Evolutionary conservation across 2,888 invertebrate genomes (phyloP), one percentile per base, ranked within the genome.

Genomic region (Anthophora plumipes): DNA sequence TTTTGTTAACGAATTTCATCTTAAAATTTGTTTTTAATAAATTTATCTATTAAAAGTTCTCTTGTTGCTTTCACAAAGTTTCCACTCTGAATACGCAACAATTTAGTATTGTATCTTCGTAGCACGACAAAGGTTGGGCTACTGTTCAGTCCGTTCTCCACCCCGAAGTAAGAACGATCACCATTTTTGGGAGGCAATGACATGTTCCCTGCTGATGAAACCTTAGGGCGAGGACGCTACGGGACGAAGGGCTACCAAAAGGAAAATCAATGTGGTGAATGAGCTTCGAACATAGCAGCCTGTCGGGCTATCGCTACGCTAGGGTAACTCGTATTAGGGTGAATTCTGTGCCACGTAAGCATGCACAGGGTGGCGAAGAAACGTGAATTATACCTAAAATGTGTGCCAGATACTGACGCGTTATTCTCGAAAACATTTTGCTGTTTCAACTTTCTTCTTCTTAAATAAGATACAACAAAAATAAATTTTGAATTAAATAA

Each of bases 181-280:
- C 77, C 84, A 85, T 89, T 90, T 90, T 89, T 87, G 82, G 88
- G 80, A 86, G 88, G 85, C 90, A 90, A 89, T 85, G 88, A 89
- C 88, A 89, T 78, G 85, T 85, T 86, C 84, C 82, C 72, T 71
- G 72, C 69, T 83, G 86, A 85, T 80, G 86, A 71, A 81, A 87
- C 80, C 85, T 84, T 83, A 83, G 86, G 85, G 87, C 77, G 82
- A 76, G 88, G 78, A 82, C 80, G 77, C 83, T 78, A 77, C 57
- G 69, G 74, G 71, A 84, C 83, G 85, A 84, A 85, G 86, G 89
- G 87, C 88, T 85, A 85, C 88, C 87, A 89, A 91, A 91, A 91
- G 90, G 90, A 91, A 92, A 91, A 92, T 92, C 92, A 91, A 92
- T 92, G 92, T 91, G 80, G 90, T 86, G 91, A 91, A 92, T 91